Conservation (phyloP, 2,888 invertebrate species). For the Parelbella ahira region DNA sequence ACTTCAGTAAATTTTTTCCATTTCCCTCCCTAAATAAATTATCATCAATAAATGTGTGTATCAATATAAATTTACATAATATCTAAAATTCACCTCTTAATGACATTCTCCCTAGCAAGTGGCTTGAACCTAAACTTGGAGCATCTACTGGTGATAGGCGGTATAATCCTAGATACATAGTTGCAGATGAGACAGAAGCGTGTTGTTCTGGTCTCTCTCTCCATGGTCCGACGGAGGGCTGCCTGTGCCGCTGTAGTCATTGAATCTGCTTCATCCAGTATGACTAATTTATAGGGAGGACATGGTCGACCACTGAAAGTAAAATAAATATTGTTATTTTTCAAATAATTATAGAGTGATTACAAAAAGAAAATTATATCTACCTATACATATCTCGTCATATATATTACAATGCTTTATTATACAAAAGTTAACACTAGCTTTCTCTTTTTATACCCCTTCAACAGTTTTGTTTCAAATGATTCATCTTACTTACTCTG, state of each 20-base stretch:
- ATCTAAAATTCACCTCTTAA: slow-evolving; percentile 74
- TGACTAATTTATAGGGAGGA: slow-evolving; percentile 97
- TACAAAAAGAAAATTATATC: no score
- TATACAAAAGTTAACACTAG: no score
- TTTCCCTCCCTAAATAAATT: no score
- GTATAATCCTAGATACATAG: slow-evolving; percentile 98
- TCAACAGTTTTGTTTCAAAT: no score
- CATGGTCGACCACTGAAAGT: slow-evolving; percentile 87
- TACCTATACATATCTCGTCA: no score
- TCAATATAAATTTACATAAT: no score
- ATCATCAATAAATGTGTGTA: no score
- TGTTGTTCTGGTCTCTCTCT: slow-evolving; percentile 95
- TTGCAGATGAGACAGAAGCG: slow-evolving; percentile 99
- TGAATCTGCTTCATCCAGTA: slow-evolving; percentile 99
- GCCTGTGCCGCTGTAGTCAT: slow-evolving; percentile 99
- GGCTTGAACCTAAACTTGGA: slow-evolving; percentile 99
- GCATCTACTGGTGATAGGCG: slow-evolving; percentile 98
- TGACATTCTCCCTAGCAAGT: slow-evolving; percentile 85
- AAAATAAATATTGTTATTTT: no score
- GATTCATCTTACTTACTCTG: slow-evolving; percentile 81
- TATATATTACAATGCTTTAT: no score
- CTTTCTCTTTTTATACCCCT: no score
- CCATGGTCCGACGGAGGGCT: slow-evolving; percentile 98
- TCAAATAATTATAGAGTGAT: no score
- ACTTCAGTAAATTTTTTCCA: no score